phyloP scores from a whole-genome alignment of 2,888 invertebrate genomes.

The Nineta flava region DNA sequence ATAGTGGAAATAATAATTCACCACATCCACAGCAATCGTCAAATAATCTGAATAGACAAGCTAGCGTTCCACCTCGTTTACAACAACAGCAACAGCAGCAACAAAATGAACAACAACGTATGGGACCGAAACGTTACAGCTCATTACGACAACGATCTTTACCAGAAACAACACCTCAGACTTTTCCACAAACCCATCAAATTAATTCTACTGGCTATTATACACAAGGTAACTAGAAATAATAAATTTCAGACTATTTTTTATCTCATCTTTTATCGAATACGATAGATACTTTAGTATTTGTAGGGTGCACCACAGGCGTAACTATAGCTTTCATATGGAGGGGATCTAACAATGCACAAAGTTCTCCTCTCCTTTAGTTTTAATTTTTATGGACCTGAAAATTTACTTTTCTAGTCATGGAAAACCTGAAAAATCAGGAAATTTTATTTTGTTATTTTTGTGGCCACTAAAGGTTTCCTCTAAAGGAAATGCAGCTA shows the following conservation, averaged over 20 bases:
- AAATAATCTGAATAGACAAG: neutral
- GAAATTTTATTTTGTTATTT: too few species aligned
- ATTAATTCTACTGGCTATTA: conserved; percentile 20
- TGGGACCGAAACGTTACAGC: conserved; percentile 38
- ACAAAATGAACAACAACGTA: conserved; percentile 22
- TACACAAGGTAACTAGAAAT: conserved; percentile 18
- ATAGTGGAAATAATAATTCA: conserved; percentile 14
- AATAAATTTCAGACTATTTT: too few species aligned
- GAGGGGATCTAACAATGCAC: too few species aligned
- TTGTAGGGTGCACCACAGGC: too few species aligned
- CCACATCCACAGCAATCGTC: conserved; percentile 1
- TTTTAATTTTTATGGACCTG: too few species aligned
- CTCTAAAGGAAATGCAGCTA: too few species aligned
- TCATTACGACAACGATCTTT: conserved; percentile 37
- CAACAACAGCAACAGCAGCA: conserved; percentile 22
- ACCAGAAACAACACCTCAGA: conserved; percentile 31
- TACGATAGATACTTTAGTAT: neutral
- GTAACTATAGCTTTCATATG: too few species aligned
- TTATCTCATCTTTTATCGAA: neutral
- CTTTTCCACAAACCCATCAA: conserved; percentile 17
- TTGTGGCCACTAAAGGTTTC: too few species aligned
- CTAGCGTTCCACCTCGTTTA: conserved; percentile 22
- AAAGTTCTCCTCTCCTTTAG: too few species aligned
- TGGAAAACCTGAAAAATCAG: too few species aligned
- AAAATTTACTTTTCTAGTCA: too few species aligned